Base-by-base conservation (phyloP, 1,140 invertebrate species). In the Atta texana region DNA sequence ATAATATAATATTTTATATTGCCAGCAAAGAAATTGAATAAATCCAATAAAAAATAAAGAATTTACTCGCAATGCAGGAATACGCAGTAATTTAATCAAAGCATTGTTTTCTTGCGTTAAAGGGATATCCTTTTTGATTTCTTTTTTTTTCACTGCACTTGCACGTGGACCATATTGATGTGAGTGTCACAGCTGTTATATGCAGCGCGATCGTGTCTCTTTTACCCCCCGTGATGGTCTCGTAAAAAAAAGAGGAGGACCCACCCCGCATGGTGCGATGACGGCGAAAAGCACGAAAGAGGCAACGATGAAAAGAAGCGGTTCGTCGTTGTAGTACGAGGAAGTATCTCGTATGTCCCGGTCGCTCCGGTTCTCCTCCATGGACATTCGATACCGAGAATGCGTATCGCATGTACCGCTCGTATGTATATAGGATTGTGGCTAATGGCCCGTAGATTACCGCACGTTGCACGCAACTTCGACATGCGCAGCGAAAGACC, bases 391-490 rank as follows among this genome's bases (percentile, higher is more conserved):
- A 94, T 93, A 94, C 92, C 92, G 77, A 88, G 91, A 94, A 92
- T 91, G 90, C 92, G 92, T 94, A 93, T 95, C 93, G 93, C 93
- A 93, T 94, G 93, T 92, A 91, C 91, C 91, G 63, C 78, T 86
- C 80, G 80, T 82, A 82, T 28, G 53, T 87, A 87, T 87, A 66
- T 88, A 88, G 89, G 90, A 91, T 92, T 90, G 91, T 89, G 86
- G 91, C 92, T 95, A 95, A 95, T 95, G 94, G 94, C 88, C 92
- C 90, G 91, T 94, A 92, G 93, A 92, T 94, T 93, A 93, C 89
- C 86, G 86, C 88, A 64, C 86, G 81, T 90, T 90, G 90, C 92
- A 93, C 92, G 93, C 92, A 93, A 93, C 92, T 91, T 91, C 82
- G 91, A 92, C 91, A 80, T 90, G 88, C 78, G 88, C 87, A 72